These are phyloP conservation scores for Dreissena polymorpha DNA, from an alignment of 1,140 invertebrate genomes.

Conservation along the genomic window DNA sequence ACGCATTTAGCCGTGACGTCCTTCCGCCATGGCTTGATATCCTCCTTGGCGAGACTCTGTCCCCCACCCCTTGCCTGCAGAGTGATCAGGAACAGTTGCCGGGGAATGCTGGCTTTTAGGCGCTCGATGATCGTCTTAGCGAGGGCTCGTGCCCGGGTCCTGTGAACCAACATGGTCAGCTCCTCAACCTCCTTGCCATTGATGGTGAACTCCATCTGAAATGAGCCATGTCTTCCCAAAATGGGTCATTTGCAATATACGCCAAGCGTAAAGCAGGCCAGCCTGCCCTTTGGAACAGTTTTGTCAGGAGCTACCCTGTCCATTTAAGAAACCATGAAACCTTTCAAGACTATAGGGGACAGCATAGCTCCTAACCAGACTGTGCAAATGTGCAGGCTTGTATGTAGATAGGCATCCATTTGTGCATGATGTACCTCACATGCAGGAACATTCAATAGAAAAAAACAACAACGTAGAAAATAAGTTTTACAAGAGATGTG, in stretches of 20 bases:
- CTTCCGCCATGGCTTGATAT: slow-evolving; percentile 92
- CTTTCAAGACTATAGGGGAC: too few relatives aligned
- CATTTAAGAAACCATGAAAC: too few relatives aligned
- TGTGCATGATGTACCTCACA: too few relatives aligned
- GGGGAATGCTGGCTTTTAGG: slow-evolving; percentile 93
- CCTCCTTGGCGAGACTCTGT: slow-evolving; percentile 93
- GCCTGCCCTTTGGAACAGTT: background rate
- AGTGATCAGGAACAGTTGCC: slow-evolving; percentile 91
- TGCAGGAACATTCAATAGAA: too few relatives aligned
- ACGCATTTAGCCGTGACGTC: slow-evolving; percentile 96
- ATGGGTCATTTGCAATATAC: background rate
- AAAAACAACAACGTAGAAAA: too few relatives aligned
- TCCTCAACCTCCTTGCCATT: slow-evolving; percentile 93
- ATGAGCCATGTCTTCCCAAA: background rate
- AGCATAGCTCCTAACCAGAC: too few relatives aligned
- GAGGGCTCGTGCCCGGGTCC: slow-evolving; percentile 84
- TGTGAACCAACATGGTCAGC: slow-evolving; percentile 91
- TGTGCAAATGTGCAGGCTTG: too few relatives aligned
- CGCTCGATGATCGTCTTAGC: slow-evolving; percentile 88
- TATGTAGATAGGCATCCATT: too few relatives aligned
- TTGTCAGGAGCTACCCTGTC: too few relatives aligned
- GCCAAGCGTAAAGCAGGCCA: background rate
- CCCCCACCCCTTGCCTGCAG: slow-evolving; percentile 92
- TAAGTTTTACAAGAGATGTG: too few relatives aligned
- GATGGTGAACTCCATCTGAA: slow-evolving; percentile 88